Percentiles rank a stretch among this genome's conserved stretches.
Conservation (phyloP, 2,797 vertebrate species). For the Acrossocheilus fasciatus region DNA sequence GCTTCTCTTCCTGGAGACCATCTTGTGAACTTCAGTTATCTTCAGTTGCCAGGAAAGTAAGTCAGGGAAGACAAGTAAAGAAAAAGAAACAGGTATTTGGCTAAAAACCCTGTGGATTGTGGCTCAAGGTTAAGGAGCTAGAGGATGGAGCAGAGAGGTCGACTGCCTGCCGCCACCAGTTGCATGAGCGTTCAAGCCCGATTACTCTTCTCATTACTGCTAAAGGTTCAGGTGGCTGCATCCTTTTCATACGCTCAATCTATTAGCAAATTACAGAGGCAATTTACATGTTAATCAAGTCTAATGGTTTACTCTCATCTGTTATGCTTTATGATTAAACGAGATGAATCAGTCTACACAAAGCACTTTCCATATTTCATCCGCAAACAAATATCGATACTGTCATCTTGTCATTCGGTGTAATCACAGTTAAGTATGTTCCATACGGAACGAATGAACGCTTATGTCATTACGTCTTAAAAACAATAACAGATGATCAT, state of each 20-base stretch:
- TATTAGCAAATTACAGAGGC: slow-evolving; percentile 61
- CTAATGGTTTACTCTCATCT: slow-evolving; percentile 61
- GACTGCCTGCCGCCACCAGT: slow-evolving; percentile 7
- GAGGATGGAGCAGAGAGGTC: slow-evolving; percentile 30
- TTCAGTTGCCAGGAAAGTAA: slow-evolving; percentile 56
- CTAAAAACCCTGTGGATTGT: slow-evolving; percentile 15
- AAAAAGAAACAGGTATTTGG: background rate
- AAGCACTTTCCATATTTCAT: slow-evolving; percentile 47
- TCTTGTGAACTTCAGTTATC: slow-evolving; percentile 58
- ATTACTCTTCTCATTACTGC: slow-evolving; percentile 63
- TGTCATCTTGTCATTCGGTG: slow-evolving; percentile 54
- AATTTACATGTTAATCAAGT: slow-evolving; percentile 65
- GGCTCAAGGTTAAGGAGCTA: slow-evolving; percentile 17
- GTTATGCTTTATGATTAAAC: slow-evolving; percentile 60
- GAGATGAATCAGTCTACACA: slow-evolving; percentile 54
- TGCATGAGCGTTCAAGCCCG: slow-evolving; percentile 40
- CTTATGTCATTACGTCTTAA: slow-evolving; percentile 30
- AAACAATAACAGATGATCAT: slow-evolving; percentile 40
- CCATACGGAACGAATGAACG: slow-evolving; percentile 1
- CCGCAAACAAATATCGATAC: slow-evolving; percentile 45
- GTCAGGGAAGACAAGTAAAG: background rate
- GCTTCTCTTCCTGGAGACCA: slow-evolving; percentile 61
- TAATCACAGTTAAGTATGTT: slow-evolving; percentile 44
- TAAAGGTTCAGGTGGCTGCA: slow-evolving; percentile 60
- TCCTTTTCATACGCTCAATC: slow-evolving; percentile 59